Percentiles rank a stretch among this genome's conserved stretches.
phyloP scores from a whole-genome alignment of 2,797 vertebrate species.

The Tokudaia muenninki region DNA sequence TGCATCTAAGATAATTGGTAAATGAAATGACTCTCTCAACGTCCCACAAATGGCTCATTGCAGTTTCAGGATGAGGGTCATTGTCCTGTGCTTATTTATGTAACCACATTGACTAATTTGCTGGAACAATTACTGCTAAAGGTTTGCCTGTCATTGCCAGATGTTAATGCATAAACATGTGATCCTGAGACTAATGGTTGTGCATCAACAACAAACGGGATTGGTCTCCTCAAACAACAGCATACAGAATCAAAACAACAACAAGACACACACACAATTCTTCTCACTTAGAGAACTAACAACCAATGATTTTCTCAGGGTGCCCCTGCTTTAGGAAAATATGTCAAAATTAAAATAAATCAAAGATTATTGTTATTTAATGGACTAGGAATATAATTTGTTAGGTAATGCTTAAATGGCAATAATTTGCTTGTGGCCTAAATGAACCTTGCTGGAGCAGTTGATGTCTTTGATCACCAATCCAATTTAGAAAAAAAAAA shows the following conservation, averaged over 20 bases:
- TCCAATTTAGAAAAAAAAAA: slow-evolving; percentile 20
- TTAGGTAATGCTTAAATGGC: not conserved
- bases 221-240: slow-evolving; percentile 26
- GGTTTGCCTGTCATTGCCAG: slow-evolving; percentile 52
- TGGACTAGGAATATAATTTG: slow-evolving; percentile 7
- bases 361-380: slow-evolving; percentile 35
- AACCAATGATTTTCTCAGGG: slow-evolving; percentile 47
- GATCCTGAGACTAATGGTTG: slow-evolving; percentile 37
- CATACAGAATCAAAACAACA: not conserved
- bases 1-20: not conserved
- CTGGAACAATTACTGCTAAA: slow-evolving; percentile 40
- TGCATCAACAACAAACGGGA: not conserved
- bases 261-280: not conserved
- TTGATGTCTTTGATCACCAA: not conserved
- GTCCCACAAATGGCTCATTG: not conserved
- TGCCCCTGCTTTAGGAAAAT: slow-evolving; percentile 33
- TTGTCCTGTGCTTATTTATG: not conserved
- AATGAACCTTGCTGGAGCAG: not conserved
- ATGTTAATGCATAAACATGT: slow-evolving; percentile 70
- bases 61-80: not conserved
- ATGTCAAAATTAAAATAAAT: slow-evolving; percentile 61
- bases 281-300: slow-evolving; percentile 52
- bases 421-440: slow-evolving; percentile 6
- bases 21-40: not conserved
- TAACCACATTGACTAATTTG: slow-evolving; percentile 22